Conservation (phyloP, 2,113 vertebrate species). For the Callithrix jacchus region DNA sequence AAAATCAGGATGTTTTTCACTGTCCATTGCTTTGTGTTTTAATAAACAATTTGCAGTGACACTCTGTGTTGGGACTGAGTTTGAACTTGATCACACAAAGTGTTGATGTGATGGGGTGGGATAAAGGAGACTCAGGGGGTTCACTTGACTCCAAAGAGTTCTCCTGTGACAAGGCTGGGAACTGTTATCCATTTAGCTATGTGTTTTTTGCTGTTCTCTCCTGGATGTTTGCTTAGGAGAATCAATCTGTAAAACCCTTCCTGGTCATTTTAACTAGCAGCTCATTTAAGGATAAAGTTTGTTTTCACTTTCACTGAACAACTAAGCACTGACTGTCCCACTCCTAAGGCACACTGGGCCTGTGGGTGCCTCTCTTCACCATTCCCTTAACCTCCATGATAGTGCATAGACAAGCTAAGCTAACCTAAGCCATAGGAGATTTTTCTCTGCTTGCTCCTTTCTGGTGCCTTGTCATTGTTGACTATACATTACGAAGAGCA, state of each 20-base stretch:
- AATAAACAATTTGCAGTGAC: conserved; percentile 84
- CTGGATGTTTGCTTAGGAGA: conserved; percentile 75
- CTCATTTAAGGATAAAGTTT: conserved; percentile 75
- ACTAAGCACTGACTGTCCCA: background rate
- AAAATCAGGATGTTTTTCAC: conserved; percentile 79
- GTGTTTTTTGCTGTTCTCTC: conserved; percentile 68
- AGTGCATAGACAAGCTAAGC: background rate
- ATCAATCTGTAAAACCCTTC: conserved; percentile 69
- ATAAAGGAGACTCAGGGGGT: conserved; percentile 70
- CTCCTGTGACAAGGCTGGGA: conserved; percentile 6
- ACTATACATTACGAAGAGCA: background rate
- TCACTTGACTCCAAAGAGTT: conserved; percentile 53
- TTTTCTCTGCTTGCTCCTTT: background rate
- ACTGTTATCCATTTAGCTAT: conserved; percentile 68
- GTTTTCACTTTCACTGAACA: conserved; percentile 35
- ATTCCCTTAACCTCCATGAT: background rate
- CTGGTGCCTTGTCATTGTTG: background rate
- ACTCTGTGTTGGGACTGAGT: conserved; percentile 63
- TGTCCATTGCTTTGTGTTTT: conserved; percentile 83
- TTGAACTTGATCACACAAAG: background rate
- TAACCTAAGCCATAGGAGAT: background rate
- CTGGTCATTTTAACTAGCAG: conserved; percentile 76
- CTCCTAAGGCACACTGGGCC: background rate
- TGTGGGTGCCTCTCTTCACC: background rate
- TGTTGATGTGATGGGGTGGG: conserved; percentile 48